Conservation (phyloP, 1,140 invertebrate species). For the Tetramorium parvispinum region DNA sequence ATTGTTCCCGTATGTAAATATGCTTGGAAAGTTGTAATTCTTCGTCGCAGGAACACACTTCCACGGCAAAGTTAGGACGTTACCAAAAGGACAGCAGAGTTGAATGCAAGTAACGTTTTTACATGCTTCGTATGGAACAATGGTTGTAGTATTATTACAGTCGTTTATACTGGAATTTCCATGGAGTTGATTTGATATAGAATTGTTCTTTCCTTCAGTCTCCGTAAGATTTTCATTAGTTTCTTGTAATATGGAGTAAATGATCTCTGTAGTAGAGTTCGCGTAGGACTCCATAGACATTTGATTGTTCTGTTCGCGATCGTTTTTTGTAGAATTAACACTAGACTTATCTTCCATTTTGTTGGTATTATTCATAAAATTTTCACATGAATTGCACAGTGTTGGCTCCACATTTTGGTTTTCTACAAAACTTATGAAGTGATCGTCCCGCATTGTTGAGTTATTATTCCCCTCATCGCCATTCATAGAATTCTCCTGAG, state of each 20-base stretch:
- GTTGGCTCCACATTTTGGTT: too few relatives aligned
- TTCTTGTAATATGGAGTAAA: background rate
- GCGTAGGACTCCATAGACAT: too few relatives aligned
- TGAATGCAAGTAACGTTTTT: background rate
- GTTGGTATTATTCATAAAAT: too few relatives aligned
- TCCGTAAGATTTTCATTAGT: background rate
- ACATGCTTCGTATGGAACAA: background rate
- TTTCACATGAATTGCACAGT: too few relatives aligned
- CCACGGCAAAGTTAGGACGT: background rate
- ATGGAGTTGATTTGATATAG: background rate
- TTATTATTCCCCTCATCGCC: too few relatives aligned
- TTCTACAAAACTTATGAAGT: too few relatives aligned
- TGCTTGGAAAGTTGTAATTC: slow-evolving; percentile 19
- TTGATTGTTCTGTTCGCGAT: too few relatives aligned
- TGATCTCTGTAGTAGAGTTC: background rate
- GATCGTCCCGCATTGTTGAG: too few relatives aligned
- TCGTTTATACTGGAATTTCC: background rate
- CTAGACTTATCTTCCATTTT: too few relatives aligned
- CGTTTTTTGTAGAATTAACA: too few relatives aligned
- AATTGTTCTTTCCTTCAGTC: background rate
- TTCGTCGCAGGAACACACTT: background rate
- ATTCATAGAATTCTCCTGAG: too few relatives aligned
- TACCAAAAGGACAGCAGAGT: slow-evolving; percentile 20
- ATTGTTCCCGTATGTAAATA: background rate
- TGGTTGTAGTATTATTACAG: background rate